These are phyloP conservation scores for Merluccius polli DNA, from an alignment of 2,797 vertebrate genomes.

Conservation along the genomic window DNA sequence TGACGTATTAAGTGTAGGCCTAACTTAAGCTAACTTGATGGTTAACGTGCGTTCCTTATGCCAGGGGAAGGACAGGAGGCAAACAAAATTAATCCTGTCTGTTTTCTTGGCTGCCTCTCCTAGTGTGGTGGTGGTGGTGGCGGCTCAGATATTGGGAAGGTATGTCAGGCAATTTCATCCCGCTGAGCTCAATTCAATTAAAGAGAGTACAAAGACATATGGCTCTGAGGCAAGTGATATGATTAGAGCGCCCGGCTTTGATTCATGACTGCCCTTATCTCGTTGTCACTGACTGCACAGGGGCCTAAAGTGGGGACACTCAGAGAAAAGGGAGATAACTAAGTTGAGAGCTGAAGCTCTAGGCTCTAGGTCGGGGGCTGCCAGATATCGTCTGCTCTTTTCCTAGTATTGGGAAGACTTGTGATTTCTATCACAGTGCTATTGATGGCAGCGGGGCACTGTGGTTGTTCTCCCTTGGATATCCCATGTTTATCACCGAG, in stretches of 20 bases:
- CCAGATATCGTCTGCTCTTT: not conserved
- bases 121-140: conserved; percentile 12
- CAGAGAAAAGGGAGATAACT: not conserved
- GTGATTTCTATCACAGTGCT: not conserved
- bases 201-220: conserved; percentile 69
- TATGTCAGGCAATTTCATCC: conserved; percentile 67
- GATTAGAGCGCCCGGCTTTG: conserved; percentile 68
- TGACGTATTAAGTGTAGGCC: not conserved
- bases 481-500: not conserved
- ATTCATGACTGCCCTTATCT: conserved; percentile 54
- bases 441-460: not conserved
- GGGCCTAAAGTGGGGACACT: not conserved
- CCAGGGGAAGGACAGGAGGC: conserved; percentile 39
- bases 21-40: not conserved
- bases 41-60: not conserved
- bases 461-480: not conserved
- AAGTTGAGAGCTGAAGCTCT: not conserved
- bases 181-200: conserved; percentile 66
- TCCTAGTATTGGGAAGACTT: not conserved
- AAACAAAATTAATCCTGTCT: conserved; percentile 29
- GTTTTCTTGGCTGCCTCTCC: conserved; percentile 25
- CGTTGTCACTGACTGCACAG: not conserved
- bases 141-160: conserved; percentile 41
- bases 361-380: not conserved
- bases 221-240: conserved; percentile 62